phyloP scores from a whole-genome alignment of 2,888 invertebrate species.

The Volucella zonaria region DNA sequence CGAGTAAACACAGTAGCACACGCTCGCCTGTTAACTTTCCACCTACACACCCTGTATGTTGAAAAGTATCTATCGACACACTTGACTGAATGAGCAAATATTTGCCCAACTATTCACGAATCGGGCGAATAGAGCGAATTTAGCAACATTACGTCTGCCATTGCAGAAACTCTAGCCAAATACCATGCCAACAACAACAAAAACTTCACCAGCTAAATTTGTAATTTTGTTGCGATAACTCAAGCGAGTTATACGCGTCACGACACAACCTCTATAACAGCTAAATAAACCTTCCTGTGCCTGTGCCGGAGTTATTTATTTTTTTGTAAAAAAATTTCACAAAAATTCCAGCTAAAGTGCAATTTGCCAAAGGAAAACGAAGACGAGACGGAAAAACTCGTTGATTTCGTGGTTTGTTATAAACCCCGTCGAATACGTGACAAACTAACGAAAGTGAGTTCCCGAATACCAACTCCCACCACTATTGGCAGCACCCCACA shows the following conservation, averaged over 20 bases:
- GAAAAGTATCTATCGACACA: slow-evolving; percentile 33
- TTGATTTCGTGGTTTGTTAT: background rate
- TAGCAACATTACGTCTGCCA: slow-evolving; percentile 11
- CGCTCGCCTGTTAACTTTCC: slow-evolving; percentile 43
- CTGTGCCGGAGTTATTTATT: background rate
- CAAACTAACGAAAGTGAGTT: slow-evolving; percentile 21
- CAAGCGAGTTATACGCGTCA: slow-evolving; percentile 5
- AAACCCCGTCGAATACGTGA: background rate
- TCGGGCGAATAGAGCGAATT: background rate
- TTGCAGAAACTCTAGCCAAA: slow-evolving; percentile 11
- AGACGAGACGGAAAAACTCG: slow-evolving; percentile 9
- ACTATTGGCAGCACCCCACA: background rate
- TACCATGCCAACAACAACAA: background rate
- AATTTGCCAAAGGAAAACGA: slow-evolving; percentile 6
- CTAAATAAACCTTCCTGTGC: background rate
- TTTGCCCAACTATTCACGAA: slow-evolving; percentile 34
- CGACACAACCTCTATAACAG: background rate
- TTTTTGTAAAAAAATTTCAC: background rate
- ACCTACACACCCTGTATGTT: slow-evolving; percentile 1
- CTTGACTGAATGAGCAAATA: slow-evolving; percentile 46
- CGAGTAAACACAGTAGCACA: no score
- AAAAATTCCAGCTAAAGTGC: slow-evolving; percentile 10
- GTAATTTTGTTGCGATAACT: slow-evolving; percentile 11
- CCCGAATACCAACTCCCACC: background rate
- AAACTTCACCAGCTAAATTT: background rate